These are phyloP conservation scores for Polypedilum vanderplanki DNA, from an alignment of 1,140 invertebrate species.

Conservation along the genomic window DNA sequence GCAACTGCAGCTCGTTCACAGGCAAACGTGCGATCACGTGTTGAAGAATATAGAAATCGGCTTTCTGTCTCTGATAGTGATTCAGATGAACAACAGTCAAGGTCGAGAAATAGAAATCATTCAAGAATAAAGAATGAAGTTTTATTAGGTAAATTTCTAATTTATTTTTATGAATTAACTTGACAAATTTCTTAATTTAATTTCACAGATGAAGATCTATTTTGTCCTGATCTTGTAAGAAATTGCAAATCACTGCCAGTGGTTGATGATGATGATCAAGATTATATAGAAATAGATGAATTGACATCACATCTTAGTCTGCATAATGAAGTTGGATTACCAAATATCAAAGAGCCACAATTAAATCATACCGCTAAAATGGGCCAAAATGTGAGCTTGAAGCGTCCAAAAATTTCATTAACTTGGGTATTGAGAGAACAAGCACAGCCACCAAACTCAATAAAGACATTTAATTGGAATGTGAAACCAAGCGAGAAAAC, in stretches of 20 bases:
- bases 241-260: neutral
- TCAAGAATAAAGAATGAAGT: neutral
- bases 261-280: slow-evolving; percentile 10
- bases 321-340: slow-evolving; percentile 20
- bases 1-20: neutral
- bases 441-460: slow-evolving; percentile 37
- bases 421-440: slow-evolving; percentile 59
- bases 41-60: slow-evolving; percentile 21
- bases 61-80: slow-evolving; percentile 23
- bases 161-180: neutral
- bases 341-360: neutral
- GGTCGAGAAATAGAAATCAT: neutral
- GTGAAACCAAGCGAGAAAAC: slow-evolving; percentile 38
- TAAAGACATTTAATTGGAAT: slow-evolving; percentile 42
- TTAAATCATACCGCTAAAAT: slow-evolving; percentile 36
- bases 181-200: neutral
- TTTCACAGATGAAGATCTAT: neutral
- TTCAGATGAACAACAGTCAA: slow-evolving; percentile 18
- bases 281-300: slow-evolving; percentile 14
- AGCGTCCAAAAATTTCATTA: slow-evolving; percentile 60
- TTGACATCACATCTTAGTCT: neutral
- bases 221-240: slow-evolving; percentile 9
- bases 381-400: slow-evolving; percentile 50
- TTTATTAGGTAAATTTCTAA: neutral
- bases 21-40: neutral